Evolutionary conservation across 2,888 invertebrate species (phyloP).

Genomic region (Lycophotia porphyrea): DNA sequence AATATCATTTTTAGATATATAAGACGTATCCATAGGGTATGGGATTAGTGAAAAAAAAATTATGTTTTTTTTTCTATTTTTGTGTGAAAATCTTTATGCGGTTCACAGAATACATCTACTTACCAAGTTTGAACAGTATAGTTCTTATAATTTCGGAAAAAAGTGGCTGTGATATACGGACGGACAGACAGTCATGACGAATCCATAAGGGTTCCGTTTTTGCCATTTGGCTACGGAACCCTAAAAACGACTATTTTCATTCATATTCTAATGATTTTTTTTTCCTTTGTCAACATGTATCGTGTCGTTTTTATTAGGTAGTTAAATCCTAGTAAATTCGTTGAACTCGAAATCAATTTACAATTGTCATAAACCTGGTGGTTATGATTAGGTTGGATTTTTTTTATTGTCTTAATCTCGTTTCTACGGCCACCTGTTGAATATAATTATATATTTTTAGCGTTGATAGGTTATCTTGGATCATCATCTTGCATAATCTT

Average conservation of each 20-base stretch:
- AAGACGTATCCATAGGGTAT: too few species aligned
- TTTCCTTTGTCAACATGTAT: constrained; percentile 22
- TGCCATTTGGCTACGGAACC: too few species aligned
- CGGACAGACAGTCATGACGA: too few species aligned
- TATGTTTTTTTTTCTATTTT: too few species aligned
- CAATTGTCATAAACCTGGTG: constrained; percentile 46
- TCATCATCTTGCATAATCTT: not conserved
- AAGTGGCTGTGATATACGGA: too few species aligned
- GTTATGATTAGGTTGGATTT: constrained; percentile 31
- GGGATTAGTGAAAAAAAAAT: too few species aligned
- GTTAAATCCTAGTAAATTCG: constrained; percentile 29
- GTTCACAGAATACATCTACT: too few species aligned
- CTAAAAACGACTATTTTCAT: constrained; percentile 14
- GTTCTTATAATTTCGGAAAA: too few species aligned
- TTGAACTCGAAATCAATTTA: constrained; percentile 47
- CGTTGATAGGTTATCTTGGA: not conserved
- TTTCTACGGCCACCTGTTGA: constrained; percentile 25
- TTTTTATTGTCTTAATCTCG: constrained; percentile 11
- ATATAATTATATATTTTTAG: constrained; percentile 1
- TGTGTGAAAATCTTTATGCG: too few species aligned
- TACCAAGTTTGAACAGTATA: too few species aligned
- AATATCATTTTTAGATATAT: too few species aligned
- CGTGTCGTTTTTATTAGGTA: constrained; percentile 42
- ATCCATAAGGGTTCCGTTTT: too few species aligned
- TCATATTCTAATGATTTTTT: constrained; percentile 26